phyloP scores from a whole-genome alignment of 2,888 invertebrate genomes.

The Ophonus ardosiacus region DNA sequence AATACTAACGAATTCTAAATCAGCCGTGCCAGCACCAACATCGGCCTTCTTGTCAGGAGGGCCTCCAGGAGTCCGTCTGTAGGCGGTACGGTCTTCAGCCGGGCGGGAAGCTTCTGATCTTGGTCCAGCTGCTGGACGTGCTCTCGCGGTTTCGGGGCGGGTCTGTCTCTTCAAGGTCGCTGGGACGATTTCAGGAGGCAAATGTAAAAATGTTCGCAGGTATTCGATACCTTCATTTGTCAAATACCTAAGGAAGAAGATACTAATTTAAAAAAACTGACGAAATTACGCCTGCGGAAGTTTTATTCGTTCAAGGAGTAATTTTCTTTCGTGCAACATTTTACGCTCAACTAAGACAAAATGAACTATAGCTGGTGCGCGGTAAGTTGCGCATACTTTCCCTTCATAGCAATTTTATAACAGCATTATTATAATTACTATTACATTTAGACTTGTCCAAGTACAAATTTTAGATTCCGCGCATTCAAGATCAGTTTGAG shows the following conservation, averaged over 20 bases:
- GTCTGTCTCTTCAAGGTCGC: slow-evolving; percentile 96
- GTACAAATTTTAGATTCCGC: too few species aligned
- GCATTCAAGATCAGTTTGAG: too few species aligned
- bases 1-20: slow-evolving; percentile 89
- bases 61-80: slow-evolving; percentile 86
- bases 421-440: too few species aligned
- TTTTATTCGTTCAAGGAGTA: too few species aligned
- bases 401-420: too few species aligned
- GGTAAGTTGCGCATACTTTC: too few species aligned
- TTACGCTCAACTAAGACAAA: too few species aligned
- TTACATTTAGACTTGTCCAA: too few species aligned
- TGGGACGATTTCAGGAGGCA: slow-evolving; percentile 99
- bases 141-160: slow-evolving; percentile 90
- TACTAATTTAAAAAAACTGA: slow-evolving; percentile 21
- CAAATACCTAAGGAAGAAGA: slow-evolving; percentile 82
- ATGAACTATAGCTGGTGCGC: too few species aligned
- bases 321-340: too few species aligned
- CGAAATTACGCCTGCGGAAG: too few species aligned
- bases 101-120: slow-evolving; percentile 84
- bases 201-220: slow-evolving; percentile 94
- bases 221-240: slow-evolving; percentile 99
- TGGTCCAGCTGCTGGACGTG: slow-evolving; percentile 84
- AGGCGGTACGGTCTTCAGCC: slow-evolving; percentile 89
- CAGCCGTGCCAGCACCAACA: slow-evolving; percentile 95
- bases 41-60: slow-evolving; percentile 96